Conservation (phyloP, 2,113 vertebrate species). For the Hymenochirus boettgeri region DNA sequence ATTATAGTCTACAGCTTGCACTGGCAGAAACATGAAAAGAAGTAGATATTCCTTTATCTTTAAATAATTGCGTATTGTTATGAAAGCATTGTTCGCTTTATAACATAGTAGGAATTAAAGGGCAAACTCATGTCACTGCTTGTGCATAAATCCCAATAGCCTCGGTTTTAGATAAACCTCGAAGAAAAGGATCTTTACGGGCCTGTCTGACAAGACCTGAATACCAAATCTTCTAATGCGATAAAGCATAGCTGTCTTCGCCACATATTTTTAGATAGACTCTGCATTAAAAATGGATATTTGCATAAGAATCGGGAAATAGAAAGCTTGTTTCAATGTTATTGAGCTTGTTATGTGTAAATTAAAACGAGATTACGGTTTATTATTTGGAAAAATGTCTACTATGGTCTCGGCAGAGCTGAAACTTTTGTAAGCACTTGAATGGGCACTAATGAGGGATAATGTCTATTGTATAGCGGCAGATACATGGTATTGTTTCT, state of each 20-base stretch:
- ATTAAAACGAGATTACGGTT: neutral
- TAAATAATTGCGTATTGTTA: neutral
- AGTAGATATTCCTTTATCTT: neutral
- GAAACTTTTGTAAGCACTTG: neutral
- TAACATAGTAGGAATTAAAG: neutral
- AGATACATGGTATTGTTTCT: neutral
- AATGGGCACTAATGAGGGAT: constrained; percentile 5
- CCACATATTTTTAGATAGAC: too few relatives aligned
- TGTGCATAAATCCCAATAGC: neutral
- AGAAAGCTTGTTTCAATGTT: neutral
- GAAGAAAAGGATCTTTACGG: neutral
- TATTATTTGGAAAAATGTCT: neutral
- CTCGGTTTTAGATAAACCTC: neutral
- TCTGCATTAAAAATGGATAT: neutral
- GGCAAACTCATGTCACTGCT: too few relatives aligned
- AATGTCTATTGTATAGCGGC: neutral
- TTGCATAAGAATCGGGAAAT: constrained; percentile 6
- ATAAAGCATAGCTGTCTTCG: too few relatives aligned
- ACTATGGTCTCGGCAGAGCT: neutral
- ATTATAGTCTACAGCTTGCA: neutral
- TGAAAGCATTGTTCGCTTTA: neutral
- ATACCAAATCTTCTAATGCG: neutral
- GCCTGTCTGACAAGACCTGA: neutral
- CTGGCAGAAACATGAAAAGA: neutral
- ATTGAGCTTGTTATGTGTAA: neutral